A percentile compares a stretch with the other conserved stretches of the same genome.
These are phyloP conservation scores for Drosophila koepferae DNA, from an alignment of 2,888 invertebrate species.

Conservation along the genomic window DNA sequence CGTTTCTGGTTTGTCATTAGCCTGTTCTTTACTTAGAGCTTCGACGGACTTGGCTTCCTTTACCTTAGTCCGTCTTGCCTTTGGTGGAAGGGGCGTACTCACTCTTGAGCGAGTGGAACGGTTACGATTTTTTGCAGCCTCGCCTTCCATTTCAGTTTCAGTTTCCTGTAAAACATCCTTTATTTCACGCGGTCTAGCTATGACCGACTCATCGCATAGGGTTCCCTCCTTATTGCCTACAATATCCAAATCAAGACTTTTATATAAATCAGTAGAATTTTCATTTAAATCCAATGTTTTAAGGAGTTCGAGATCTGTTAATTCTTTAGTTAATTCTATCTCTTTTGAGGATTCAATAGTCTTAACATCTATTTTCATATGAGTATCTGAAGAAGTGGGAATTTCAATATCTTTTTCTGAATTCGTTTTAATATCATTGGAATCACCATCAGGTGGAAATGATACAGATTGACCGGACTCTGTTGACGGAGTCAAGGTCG, in stretches of 20 bases:
- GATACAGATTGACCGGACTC: not conserved
- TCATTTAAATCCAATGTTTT: not conserved
- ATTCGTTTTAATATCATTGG: not conserved
- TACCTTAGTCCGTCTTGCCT: not conserved
- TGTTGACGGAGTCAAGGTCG: no score
- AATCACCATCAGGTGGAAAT: not conserved
- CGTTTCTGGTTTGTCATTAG: not conserved
- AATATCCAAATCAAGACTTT: not conserved
- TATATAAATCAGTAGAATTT: not conserved
- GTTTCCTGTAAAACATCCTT: not conserved
- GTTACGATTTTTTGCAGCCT: not conserved
- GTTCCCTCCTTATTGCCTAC: not conserved
- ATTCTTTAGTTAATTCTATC: not conserved
- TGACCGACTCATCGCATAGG: not conserved
- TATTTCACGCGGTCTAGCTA: not conserved
- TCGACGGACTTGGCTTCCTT: not conserved
- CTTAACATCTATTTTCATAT: not conserved
- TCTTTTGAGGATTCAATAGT: not conserved
- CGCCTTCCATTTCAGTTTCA: not conserved
- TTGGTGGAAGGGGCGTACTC: not conserved
- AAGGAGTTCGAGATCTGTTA: not conserved
- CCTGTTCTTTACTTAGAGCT: not conserved
- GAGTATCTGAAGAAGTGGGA: not conserved
- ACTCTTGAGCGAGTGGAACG: slow-evolving; percentile 8
- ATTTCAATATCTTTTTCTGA: not conserved